phyloP scores from a whole-genome alignment of 2,888 invertebrate species.

The Xestia sexstrigata region DNA sequence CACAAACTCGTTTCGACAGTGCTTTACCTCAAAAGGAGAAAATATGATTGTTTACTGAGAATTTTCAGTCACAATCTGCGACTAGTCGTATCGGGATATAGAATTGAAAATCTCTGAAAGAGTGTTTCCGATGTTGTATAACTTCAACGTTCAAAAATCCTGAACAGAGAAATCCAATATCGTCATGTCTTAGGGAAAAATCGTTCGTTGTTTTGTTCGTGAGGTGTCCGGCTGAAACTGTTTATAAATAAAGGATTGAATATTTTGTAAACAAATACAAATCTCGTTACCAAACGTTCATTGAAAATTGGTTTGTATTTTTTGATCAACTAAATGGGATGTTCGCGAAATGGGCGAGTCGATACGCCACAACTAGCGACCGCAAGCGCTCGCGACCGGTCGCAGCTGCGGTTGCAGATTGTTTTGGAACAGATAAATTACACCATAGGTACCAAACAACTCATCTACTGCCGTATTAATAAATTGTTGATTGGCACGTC shows the following conservation, averaged over 20 bases:
- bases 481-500: constrained; percentile 37
- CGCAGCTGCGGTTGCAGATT: constrained; percentile 71
- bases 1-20: constrained; percentile 14
- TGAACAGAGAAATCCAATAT: not conserved
- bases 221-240: not conserved
- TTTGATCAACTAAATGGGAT: constrained; percentile 49
- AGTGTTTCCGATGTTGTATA: constrained; percentile 16
- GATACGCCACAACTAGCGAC: constrained; percentile 55
- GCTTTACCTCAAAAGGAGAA: constrained; percentile 4
- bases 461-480: constrained; percentile 67
- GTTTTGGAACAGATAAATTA: constrained; percentile 70
- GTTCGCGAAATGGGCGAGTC: constrained; percentile 60
- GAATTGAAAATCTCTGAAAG: constrained; percentile 19
- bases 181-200: not conserved
- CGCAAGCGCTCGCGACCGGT: constrained; percentile 61
- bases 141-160: not conserved
- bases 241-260: not conserved
- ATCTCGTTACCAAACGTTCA: constrained; percentile 9
- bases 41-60: constrained; percentile 9
- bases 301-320: constrained; percentile 44
- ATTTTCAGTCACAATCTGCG: constrained; percentile 5
- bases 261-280: constrained; percentile 8
- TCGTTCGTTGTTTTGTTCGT: not conserved
- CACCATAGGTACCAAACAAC: constrained; percentile 60
- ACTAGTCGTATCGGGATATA: not conserved